Evolutionary conservation across 2,113 vertebrate genomes (phyloP).

Genomic region (Perca flavescens): DNA sequence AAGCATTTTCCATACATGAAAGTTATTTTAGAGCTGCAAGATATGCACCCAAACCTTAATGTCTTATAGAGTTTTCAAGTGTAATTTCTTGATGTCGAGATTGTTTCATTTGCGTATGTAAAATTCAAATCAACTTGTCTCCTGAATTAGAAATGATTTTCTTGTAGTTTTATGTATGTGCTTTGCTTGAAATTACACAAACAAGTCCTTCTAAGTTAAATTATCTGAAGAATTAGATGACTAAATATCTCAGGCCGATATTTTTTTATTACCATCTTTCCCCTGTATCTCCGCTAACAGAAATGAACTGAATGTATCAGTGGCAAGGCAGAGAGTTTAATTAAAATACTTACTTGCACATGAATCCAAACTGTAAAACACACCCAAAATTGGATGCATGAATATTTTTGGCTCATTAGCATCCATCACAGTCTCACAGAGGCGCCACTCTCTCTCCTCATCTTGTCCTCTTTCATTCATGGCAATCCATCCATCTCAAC

Average conservation of each 20-base stretch:
- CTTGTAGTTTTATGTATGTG: background rate
- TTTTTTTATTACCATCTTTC: background rate
- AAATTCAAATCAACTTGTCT: background rate
- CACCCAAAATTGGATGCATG: slow-evolving; percentile 24
- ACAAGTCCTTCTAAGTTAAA: background rate
- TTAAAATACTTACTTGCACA: slow-evolving; percentile 46
- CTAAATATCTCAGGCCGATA: background rate
- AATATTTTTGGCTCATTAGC: slow-evolving; percentile 60
- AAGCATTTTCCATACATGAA: background rate
- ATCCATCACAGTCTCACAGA: slow-evolving; percentile 58
- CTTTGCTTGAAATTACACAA: slow-evolving; percentile 9
- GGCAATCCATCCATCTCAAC: slow-evolving; percentile 61
- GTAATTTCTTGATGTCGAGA: background rate
- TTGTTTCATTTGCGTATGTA: background rate
- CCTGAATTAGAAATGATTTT: background rate
- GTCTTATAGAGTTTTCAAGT: background rate
- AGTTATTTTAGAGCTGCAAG: background rate
- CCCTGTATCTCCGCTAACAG: background rate
- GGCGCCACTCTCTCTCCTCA: slow-evolving; percentile 45
- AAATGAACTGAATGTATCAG: background rate
- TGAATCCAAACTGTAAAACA: slow-evolving; percentile 41
- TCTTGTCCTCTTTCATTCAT: slow-evolving; percentile 56
- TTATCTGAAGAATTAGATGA: background rate
- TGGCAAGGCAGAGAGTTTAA: background rate
- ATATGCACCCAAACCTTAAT: background rate